Conservation (phyloP, 2,113 vertebrate species). For the Fulica atra region DNA sequence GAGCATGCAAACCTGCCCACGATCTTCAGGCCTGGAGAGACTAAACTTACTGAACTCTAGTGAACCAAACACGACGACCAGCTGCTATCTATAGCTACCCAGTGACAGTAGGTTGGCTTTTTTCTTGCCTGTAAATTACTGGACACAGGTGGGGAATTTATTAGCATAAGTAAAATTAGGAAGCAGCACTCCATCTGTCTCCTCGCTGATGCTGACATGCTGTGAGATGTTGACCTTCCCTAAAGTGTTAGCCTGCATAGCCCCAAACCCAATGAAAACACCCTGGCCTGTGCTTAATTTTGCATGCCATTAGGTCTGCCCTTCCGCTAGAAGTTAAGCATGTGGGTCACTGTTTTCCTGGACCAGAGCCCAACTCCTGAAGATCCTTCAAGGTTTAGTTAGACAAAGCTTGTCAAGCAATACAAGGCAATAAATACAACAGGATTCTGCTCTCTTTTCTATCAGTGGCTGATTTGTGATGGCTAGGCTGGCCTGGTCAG, state of each 20-base stretch:
- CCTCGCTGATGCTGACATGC: not conserved
- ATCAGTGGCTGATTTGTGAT: not conserved
- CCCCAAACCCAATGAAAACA: not conserved
- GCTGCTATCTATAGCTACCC: not conserved
- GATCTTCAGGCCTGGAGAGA: not conserved
- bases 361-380: not conserved
- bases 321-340: not conserved
- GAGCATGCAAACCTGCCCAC: accelerated
- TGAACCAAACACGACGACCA: not conserved
- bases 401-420: not conserved
- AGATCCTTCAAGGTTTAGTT: slow-evolving; percentile 3
- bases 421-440: not conserved
- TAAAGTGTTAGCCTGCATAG: not conserved
- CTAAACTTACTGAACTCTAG: not conserved
- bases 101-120: not conserved
- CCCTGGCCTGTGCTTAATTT: not conserved
- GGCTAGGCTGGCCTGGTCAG: not conserved
- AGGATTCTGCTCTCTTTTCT: not conserved
- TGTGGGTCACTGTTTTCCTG: not conserved
- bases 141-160: slow-evolving; percentile 9
- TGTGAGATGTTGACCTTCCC: not conserved
- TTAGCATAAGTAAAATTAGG: slow-evolving; percentile 1
- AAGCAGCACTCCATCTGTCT: not conserved
- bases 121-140: slow-evolving; percentile 7
- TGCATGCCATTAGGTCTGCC: not conserved